Percentiles rank a stretch among this genome's conserved stretches.
Conservation (phyloP, 2,113 vertebrate species). For the Brevimyrus niger region DNA sequence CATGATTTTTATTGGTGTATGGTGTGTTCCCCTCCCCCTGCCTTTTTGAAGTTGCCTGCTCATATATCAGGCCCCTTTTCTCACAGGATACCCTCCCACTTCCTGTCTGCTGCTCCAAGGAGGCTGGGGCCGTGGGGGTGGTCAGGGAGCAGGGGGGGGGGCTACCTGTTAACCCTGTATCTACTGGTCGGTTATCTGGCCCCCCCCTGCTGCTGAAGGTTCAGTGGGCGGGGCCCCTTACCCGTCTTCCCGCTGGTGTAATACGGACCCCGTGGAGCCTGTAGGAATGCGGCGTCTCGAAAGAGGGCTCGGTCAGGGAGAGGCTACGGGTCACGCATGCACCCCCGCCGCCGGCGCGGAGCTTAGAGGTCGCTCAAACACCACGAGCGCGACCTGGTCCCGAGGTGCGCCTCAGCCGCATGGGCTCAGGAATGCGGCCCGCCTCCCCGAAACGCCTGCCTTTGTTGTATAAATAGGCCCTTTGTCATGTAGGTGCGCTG, state of each 20-base stretch:
- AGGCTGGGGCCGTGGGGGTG: not conserved
- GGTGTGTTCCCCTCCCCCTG: constrained; percentile 21
- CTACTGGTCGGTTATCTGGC: constrained; percentile 19
- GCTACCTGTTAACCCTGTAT: constrained; percentile 48
- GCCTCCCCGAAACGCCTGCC: not conserved
- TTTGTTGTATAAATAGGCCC: not conserved
- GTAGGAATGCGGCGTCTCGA: not conserved
- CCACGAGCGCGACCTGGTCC: too few relatives aligned
- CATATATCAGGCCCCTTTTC: constrained; percentile 53
- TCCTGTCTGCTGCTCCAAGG: constrained; percentile 39
- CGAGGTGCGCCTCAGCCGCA: not conserved
- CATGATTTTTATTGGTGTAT: constrained; percentile 23
- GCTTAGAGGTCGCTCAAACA: not conserved
- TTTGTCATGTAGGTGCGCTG: not conserved
- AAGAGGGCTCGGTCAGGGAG: not conserved
- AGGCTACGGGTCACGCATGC: not conserved
- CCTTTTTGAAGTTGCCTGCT: constrained; percentile 55
- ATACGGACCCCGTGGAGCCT: not conserved
- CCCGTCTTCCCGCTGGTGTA: not conserved
- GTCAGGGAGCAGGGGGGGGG: not conserved
- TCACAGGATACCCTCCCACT: constrained; percentile 57
- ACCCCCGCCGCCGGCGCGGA: not conserved
- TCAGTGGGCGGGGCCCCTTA: not conserved
- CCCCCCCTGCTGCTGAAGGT: not conserved
- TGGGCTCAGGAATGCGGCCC: too few relatives aligned